phyloP scores from a whole-genome alignment of 2,113 vertebrate genomes.

The Percina caprodes region DNA sequence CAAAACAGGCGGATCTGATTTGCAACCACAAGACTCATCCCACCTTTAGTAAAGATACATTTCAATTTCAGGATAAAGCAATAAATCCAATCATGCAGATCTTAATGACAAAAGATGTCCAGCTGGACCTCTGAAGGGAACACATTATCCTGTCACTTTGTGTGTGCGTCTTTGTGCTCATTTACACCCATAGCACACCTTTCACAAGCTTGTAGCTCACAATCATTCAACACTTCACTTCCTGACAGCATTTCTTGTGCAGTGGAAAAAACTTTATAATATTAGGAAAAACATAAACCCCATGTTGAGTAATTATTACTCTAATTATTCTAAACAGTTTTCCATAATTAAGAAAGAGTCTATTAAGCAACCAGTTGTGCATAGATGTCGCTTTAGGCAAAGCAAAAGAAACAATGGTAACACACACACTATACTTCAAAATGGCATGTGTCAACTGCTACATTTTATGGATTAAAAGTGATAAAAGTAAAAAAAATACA shows the following conservation, averaged over 20 bases:
- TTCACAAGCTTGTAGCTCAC: background rate
- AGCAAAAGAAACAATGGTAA: background rate
- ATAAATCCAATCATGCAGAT: slow-evolving; percentile 66
- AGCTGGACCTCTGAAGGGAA: slow-evolving; percentile 68
- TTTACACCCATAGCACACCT: background rate
- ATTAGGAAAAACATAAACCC: background rate
- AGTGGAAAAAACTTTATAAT: background rate
- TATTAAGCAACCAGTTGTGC: background rate
- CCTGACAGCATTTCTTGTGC: background rate
- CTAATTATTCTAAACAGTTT: background rate
- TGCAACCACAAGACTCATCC: slow-evolving; percentile 40
- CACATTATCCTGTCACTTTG: slow-evolving; percentile 61
- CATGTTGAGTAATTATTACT: background rate
- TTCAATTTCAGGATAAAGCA: slow-evolving; percentile 73
- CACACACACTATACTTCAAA: background rate
- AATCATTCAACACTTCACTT: background rate
- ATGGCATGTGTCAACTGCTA: background rate
- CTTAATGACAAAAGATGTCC: slow-evolving; percentile 79
- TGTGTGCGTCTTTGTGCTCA: background rate
- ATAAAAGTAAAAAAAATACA: background rate
- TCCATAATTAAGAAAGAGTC: slow-evolving; percentile 12
- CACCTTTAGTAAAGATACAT: slow-evolving; percentile 65
- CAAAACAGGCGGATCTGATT: slow-evolving; percentile 61
- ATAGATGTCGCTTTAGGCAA: background rate
- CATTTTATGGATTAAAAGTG: background rate